Evolutionary conservation across 2,797 vertebrate genomes (phyloP), one percentile per base, ranked within the genome.

Genomic region (Bovichtus diacanthus): DNA sequence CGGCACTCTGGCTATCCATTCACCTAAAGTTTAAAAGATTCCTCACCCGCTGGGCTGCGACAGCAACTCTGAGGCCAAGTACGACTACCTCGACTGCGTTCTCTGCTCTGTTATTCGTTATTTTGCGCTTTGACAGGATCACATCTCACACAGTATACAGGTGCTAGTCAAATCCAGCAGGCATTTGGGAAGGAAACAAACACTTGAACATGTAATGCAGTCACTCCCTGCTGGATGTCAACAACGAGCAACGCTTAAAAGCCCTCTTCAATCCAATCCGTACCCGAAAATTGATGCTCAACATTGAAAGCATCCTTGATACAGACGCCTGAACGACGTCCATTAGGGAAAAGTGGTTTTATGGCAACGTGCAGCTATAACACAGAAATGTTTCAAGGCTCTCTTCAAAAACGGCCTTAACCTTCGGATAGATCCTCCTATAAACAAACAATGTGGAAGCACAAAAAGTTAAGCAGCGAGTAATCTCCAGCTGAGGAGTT

Each of bases 191-290:
- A 59, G 58, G 74, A 76, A 82, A 87, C 61, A 88, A 87, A 89
- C 81, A 87, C 84, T 86, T 72, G 53, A 88, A 46, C 62, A 3
- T 44, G 60, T 70, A 84, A 88, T 54, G 74, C 61, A 61, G 60
- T 69, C 66, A 2, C 68, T 84, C 78, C 55, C 80, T 51, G 55
- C 43, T 68, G 54, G 65, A 69, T 72, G 82, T 75, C 83, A 80
- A 71, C 73, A 76, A 66, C 53, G 38, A 81, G 61, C 61, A 18
- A 12, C 5, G 41, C 66, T 84, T 76, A 53, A 78, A 84, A 76
- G 61, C 59, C 65, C 81, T 73, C 70, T 82, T 82, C 76, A 67
- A 49, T 60, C 46, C 70, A 59, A n/a, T 64, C 62, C 49, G 73
- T 3, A 70, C 19, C 68, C 11, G 69, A 43, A 82, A 85, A 88